These are phyloP conservation scores for Campoplex capitator DNA, from an alignment of 2,888 invertebrate genomes.

Conservation along the genomic window DNA sequence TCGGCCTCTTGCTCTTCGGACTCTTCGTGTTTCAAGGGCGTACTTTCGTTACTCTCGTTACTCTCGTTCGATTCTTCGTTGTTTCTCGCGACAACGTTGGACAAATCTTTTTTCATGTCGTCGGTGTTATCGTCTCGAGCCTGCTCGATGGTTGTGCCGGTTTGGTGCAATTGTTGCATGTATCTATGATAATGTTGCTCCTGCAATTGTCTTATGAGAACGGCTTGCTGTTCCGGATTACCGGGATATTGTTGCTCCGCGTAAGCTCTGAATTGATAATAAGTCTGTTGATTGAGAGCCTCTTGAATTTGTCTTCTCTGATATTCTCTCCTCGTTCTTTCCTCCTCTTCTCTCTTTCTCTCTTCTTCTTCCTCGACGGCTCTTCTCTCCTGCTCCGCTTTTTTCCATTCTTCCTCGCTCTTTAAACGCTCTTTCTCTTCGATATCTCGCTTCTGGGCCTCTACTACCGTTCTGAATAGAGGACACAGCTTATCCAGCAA, in stretches of 20 bases:
- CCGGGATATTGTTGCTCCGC: constrained; percentile 96
- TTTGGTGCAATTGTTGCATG: constrained; percentile 94
- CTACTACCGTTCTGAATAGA: constrained; percentile 95
- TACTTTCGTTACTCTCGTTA: constrained; percentile 75
- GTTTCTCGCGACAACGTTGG: constrained; percentile 67
- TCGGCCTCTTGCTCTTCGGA: constrained; percentile 75
- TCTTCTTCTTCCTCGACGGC: constrained; percentile 84
- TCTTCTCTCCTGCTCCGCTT: constrained; percentile 87
- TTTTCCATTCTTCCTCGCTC: constrained; percentile 87
- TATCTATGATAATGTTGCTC: constrained; percentile 99
- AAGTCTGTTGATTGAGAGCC: constrained; percentile 97
- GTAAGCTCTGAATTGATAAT: constrained; percentile 94
- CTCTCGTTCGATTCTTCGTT: constrained; percentile 81
- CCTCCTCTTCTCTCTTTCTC: constrained; percentile 87
- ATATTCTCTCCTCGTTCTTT: constrained; percentile 88
- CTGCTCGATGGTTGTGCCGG: constrained; percentile 80
- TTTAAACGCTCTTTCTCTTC: constrained; percentile 91
- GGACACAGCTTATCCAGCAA: constrained; percentile 94
- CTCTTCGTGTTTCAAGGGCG: constrained; percentile 74
- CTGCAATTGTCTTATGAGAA: constrained; percentile 96
- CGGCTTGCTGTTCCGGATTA: constrained; percentile 95
- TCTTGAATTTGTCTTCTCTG: constrained; percentile 95
- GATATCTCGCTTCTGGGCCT: constrained; percentile 95
- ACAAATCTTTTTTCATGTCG: constrained; percentile 71
- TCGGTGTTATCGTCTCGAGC: constrained; percentile 65